Percentiles rank a stretch among this genome's conserved stretches.
Conservation (phyloP, 1,140 invertebrate genomes). For the Alviniconcha marisindica region DNA sequence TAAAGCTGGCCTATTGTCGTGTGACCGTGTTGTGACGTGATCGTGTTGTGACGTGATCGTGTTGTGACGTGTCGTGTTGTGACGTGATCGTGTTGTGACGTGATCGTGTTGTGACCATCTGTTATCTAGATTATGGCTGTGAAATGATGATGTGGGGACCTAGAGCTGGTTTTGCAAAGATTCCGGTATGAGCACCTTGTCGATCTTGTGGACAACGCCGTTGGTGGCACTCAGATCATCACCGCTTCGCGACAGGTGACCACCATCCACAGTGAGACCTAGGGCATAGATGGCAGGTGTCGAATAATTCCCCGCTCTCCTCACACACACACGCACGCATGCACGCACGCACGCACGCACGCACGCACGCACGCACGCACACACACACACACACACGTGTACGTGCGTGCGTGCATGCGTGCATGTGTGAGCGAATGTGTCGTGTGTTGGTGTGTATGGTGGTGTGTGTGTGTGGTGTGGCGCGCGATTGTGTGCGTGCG, state of each 20-base stretch:
- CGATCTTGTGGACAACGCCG: conserved; percentile 91
- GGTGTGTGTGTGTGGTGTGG: no score
- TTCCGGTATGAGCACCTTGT: conserved; percentile 90
- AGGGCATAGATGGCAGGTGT: neutral
- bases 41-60: no score
- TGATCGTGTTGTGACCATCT: no score
- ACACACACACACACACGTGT: neutral
- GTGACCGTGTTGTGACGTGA: neutral
- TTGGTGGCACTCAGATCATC: conserved; percentile 87
- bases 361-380: neutral
- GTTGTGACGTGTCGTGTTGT: no score
- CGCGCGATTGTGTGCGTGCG: no score
- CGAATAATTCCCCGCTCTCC: no score
- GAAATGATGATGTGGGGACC: neutral
- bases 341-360: neutral
- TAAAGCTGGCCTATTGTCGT: no score
- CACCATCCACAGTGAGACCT: neutral
- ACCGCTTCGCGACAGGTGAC: conserved; percentile 79
- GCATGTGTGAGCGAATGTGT: no score
- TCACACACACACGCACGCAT: neutral
- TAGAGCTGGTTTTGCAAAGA: conserved; percentile 43
- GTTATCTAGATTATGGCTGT: no score
- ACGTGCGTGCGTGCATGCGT: neutral
- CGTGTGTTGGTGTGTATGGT: no score
- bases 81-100: no score